These are phyloP conservation scores for Serrognathus titanus DNA, from an alignment of 2,888 invertebrate genomes.

Conservation along the genomic window DNA sequence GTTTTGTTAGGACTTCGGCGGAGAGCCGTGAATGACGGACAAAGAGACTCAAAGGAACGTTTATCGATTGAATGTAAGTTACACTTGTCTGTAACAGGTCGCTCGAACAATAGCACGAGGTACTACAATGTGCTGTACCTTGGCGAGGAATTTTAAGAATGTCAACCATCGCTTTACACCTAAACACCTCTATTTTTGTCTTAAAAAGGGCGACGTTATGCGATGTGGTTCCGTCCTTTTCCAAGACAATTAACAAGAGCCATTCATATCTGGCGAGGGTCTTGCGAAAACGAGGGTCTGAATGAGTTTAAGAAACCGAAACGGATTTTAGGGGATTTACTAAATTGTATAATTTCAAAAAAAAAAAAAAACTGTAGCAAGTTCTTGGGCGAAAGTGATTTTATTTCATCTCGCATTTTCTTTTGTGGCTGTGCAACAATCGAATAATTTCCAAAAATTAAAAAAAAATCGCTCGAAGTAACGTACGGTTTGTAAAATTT, in stretches of 20 bases:
- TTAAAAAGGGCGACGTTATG: too few species aligned
- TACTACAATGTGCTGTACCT: conserved; percentile 26
- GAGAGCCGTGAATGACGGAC: conserved; percentile 6
- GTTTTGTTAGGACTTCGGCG: conserved; percentile 17
- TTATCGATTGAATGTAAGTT: conserved; percentile 26
- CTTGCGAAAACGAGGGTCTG: conserved; percentile 1
- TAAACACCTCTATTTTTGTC: conserved; percentile 24
- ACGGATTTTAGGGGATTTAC: conserved; percentile 19
- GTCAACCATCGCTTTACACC: conserved; percentile 31
- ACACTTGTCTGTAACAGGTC: conserved; percentile 27
- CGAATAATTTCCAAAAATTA: too few species aligned
- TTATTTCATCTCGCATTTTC: too few species aligned
- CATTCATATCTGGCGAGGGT: too few species aligned
- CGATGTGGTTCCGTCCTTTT: conserved; percentile 9
- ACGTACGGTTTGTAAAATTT: too few species aligned
- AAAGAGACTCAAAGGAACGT: conserved; percentile 13
- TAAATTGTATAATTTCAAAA: neutral
- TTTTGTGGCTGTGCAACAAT: too few species aligned
- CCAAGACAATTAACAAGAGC: conserved; percentile 1
- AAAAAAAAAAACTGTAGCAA: too few species aligned
- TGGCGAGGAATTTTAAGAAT: conserved; percentile 32
- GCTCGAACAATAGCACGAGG: conserved; percentile 27
- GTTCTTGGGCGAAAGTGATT: too few species aligned
- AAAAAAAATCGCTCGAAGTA: too few species aligned
- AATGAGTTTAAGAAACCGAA: conserved; percentile 22